phyloP scores from a whole-genome alignment of 2,113 vertebrate species.

The Talpa occidentalis region DNA sequence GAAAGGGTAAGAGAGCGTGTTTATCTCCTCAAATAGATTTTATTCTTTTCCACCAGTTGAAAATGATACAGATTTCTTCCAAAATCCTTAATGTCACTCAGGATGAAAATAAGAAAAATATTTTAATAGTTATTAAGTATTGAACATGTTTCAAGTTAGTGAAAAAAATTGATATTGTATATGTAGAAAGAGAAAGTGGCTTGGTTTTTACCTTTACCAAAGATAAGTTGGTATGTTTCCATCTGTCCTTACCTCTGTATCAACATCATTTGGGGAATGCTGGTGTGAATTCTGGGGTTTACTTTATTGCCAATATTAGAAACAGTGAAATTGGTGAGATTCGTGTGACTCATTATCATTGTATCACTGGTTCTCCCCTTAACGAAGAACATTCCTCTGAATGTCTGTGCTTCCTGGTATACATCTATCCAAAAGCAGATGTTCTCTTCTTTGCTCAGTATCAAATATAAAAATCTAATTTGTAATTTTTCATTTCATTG shows the following conservation, averaged over 20 bases:
- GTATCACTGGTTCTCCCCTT: not conserved
- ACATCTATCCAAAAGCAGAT: constrained; percentile 15
- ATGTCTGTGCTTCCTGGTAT: not conserved
- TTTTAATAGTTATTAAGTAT: constrained; percentile 25
- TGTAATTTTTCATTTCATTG: constrained; percentile 43
- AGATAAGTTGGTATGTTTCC: not conserved
- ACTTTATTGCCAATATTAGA: constrained; percentile 33
- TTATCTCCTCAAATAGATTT: constrained; percentile 18
- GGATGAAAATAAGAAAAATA: not conserved
- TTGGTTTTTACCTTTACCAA: not conserved
- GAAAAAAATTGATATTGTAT: not conserved
- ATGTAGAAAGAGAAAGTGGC: not conserved
- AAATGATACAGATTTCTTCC: not conserved
- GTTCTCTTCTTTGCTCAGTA: constrained; percentile 25
- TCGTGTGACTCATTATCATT: constrained; percentile 1
- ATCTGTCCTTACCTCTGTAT: not conserved
- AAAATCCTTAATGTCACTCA: not conserved
- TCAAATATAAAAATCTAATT: constrained; percentile 63
- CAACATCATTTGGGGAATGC: not conserved
- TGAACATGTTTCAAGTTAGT: not conserved
- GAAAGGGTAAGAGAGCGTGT: not conserved
- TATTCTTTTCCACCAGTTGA: not conserved
- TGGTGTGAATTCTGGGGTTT: not conserved
- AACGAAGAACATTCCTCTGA: not conserved
- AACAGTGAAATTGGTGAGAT: not conserved